Evolutionary conservation across 1,140 invertebrate species (phyloP).

Genomic region (Drosophila aff.): DNA sequence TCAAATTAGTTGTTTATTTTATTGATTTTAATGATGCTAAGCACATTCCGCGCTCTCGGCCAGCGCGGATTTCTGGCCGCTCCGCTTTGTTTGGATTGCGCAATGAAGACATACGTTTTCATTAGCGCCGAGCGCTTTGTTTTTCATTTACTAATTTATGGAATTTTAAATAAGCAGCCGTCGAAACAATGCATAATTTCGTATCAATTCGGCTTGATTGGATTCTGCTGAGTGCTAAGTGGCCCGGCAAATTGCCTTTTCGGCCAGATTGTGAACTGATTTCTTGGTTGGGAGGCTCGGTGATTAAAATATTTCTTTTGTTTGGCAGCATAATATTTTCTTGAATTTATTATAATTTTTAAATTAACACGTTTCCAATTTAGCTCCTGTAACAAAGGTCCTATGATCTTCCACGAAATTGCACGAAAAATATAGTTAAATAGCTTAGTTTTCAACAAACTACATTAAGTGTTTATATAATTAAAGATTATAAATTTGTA

Average conservation of each 20-base stretch:
- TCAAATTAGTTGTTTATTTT: constrained; percentile 73
- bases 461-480: background rate
- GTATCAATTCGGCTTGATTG: constrained; percentile 36
- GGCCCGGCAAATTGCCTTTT: constrained; percentile 30
- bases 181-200: constrained; percentile 44
- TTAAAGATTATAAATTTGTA: no score
- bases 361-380: background rate
- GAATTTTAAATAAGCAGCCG: constrained; percentile 69
- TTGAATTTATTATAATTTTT: background rate
- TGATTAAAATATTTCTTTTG: background rate
- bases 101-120: constrained; percentile 78
- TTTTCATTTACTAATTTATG: constrained; percentile 73
- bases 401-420: no score
- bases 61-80: constrained; percentile 45
- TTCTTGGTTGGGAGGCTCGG: background rate
- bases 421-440: background rate
- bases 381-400: background rate
- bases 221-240: constrained; percentile 40
- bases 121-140: constrained; percentile 58
- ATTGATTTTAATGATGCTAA: constrained; percentile 82
- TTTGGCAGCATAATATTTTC: constrained; percentile 1
- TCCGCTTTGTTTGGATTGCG: constrained; percentile 54
- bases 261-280: constrained; percentile 18
- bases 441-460: background rate
- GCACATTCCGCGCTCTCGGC: constrained; percentile 57